phyloP scores from a whole-genome alignment of 2,888 invertebrate genomes.

The Polydrusus tereticollis region DNA sequence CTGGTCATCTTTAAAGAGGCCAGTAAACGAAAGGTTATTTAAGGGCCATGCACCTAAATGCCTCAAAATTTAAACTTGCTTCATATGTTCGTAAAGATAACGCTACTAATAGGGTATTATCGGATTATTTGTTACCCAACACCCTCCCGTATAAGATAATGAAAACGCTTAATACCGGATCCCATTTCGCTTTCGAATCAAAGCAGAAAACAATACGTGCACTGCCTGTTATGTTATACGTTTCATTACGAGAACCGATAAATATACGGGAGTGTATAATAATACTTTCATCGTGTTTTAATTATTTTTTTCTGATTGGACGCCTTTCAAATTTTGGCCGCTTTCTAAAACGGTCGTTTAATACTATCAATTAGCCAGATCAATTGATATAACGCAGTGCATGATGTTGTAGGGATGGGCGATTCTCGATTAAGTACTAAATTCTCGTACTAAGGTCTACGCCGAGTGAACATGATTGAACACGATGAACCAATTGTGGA shows the following conservation, averaged over 20 bases:
- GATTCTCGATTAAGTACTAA: too few species aligned
- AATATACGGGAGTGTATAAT: constrained; percentile 24
- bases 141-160: constrained; percentile 20
- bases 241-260: constrained; percentile 1
- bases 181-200: constrained; percentile 23
- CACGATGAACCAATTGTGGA: too few species aligned
- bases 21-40: not conserved
- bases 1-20: too few species aligned
- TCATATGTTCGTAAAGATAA: constrained; percentile 2
- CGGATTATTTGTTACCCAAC: constrained; percentile 13
- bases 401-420: constrained; percentile 3
- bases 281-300: constrained; percentile 35
- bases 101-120: constrained; percentile 14
- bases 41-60: not conserved
- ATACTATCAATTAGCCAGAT: constrained; percentile 39
- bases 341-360: constrained; percentile 40
- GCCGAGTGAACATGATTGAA: too few species aligned
- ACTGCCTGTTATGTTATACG: constrained; percentile 15
- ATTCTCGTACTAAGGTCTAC: too few species aligned
- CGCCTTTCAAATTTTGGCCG: constrained; percentile 28
- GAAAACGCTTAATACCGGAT: constrained; percentile 28
- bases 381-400: constrained; percentile 25
- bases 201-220: constrained; percentile 31
- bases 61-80: not conserved
- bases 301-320: constrained; percentile 32